These are phyloP conservation scores for Enteromius radiatus DNA, from an alignment of 2,797 vertebrate genomes.

Conservation along the genomic window DNA sequence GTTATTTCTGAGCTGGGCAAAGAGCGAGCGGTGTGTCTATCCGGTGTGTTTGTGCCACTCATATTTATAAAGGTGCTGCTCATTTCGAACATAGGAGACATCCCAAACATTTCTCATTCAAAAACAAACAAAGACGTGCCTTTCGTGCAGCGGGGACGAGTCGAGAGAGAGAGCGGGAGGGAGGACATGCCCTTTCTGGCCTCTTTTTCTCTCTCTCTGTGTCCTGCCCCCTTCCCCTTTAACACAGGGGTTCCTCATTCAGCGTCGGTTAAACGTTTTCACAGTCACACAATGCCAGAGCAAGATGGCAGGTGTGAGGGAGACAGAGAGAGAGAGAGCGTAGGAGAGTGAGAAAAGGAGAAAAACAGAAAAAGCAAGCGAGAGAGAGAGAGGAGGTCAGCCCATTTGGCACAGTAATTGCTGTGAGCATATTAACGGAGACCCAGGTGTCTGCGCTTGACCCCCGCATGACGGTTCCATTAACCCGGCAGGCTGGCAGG, in stretches of 20 bases:
- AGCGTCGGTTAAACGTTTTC: slow-evolving; percentile 97
- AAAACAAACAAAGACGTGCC: slow-evolving; percentile 76
- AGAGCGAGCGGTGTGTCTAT: slow-evolving; percentile 28
- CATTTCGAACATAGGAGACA: slow-evolving; percentile 73
- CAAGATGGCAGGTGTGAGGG: slow-evolving; percentile 78
- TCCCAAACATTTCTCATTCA: slow-evolving; percentile 74
- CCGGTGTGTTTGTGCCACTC: slow-evolving; percentile 30
- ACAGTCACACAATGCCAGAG: slow-evolving; percentile 85
- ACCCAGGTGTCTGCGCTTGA: slow-evolving; percentile 95
- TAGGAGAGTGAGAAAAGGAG: slow-evolving; percentile 47
- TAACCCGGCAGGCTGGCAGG: slow-evolving; percentile 84
- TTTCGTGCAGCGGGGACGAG: slow-evolving; percentile 73
- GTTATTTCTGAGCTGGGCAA: slow-evolving; percentile 27
- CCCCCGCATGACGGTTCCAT: slow-evolving; percentile 90
- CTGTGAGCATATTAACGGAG: slow-evolving; percentile 91
- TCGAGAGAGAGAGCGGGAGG: slow-evolving; percentile 73
- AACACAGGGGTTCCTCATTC: slow-evolving; percentile 77
- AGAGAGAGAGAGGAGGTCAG: slow-evolving; percentile 91
- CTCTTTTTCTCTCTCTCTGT: slow-evolving; percentile 74
- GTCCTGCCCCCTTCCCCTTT: slow-evolving; percentile 81
- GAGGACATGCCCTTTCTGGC: slow-evolving; percentile 77
- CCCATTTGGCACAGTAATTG: slow-evolving; percentile 96
- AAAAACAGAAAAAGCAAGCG: slow-evolving; percentile 66
- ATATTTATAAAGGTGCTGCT: slow-evolving; percentile 70
- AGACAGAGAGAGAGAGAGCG: slow-evolving; percentile 62